Percentiles rank a stretch among this genome's conserved stretches.
Conservation (phyloP, 1,140 invertebrate genomes). For the Stenopsyche tienmushanensis region DNA sequence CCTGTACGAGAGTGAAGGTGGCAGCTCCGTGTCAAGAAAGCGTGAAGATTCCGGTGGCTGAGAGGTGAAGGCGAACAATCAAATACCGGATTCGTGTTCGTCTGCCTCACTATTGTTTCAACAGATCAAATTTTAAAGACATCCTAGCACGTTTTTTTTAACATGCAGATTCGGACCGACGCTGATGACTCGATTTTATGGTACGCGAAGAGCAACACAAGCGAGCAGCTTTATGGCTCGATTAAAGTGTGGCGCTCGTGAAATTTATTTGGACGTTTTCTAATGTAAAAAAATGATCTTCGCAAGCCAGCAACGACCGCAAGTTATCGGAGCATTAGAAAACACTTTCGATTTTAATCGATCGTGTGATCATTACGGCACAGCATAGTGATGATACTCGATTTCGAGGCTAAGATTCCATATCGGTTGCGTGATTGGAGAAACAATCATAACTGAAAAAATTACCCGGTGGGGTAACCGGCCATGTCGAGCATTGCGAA, state of each 20-base stretch:
- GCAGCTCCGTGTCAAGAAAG: neutral
- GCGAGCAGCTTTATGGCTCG: too few species aligned
- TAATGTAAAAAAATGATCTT: too few species aligned
- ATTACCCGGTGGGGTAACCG: neutral
- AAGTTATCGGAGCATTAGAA: conserved; percentile 11
- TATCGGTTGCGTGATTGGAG: conserved; percentile 8
- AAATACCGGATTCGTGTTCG: too few species aligned
- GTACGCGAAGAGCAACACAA: too few species aligned
- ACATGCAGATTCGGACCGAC: too few species aligned
- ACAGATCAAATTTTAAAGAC: too few species aligned
- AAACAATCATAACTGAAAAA: neutral
- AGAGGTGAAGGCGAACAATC: conserved; percentile 1
- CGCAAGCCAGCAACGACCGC: too few species aligned
- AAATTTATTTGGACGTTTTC: too few species aligned
- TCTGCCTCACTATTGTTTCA: too few species aligned
- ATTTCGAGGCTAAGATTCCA: conserved; percentile 15
- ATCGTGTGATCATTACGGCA: conserved; percentile 7
- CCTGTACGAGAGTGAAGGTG: conserved; percentile 6
- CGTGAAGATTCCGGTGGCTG: conserved; percentile 11
- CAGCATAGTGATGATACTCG: neutral
- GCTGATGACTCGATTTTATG: too few species aligned
- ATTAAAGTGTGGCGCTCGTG: too few species aligned
- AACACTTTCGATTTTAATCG: conserved; percentile 19
- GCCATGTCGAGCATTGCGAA: neutral
- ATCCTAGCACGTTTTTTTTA: conserved; percentile 2